These are phyloP conservation scores for Epirrhoe alternata DNA, from an alignment of 2,888 invertebrate genomes.

Conservation along the genomic window DNA sequence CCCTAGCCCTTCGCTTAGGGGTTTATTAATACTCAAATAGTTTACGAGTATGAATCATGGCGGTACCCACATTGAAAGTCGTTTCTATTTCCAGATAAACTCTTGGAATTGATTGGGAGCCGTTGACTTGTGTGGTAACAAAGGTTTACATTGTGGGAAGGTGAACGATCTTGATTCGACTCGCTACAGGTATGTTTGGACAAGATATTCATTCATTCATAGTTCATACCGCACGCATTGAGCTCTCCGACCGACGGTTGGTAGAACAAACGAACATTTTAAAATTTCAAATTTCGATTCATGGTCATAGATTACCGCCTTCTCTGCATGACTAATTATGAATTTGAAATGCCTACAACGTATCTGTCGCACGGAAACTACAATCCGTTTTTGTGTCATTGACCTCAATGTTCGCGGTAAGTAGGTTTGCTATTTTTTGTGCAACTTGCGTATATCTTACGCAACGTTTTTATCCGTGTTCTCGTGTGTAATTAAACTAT, in stretches of 20 bases:
- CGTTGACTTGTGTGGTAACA: conserved; percentile 80
- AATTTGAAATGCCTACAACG: conserved; percentile 67
- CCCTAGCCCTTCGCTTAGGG: conserved; percentile 64
- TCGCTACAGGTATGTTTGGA: conserved; percentile 77
- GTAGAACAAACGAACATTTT: conserved; percentile 49
- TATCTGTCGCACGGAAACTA: conserved; percentile 62
- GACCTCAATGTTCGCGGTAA: conserved; percentile 69
- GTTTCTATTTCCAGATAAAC: conserved; percentile 84
- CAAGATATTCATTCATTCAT: conserved; percentile 56
- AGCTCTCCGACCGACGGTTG: conserved; percentile 44
- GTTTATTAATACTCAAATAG: conserved; percentile 72
- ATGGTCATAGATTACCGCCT: conserved; percentile 52
- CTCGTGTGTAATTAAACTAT: conserved; percentile 71
- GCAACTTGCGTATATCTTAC: conserved; percentile 65
- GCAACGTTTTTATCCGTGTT: conserved; percentile 62
- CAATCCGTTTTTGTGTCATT: conserved; percentile 75
- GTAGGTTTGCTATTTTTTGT: conserved; percentile 69
- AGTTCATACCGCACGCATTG: conserved; percentile 35
- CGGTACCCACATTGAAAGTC: conserved; percentile 75
- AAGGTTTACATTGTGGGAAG: conserved; percentile 79
- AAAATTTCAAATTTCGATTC: conserved; percentile 54
- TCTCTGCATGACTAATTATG: conserved; percentile 67
- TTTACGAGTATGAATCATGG: conserved; percentile 69
- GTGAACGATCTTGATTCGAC: conserved; percentile 78
- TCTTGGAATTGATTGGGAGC: conserved; percentile 79